phyloP scores from a whole-genome alignment of 1,140 invertebrate genomes.

The Brachionus rubens region DNA sequence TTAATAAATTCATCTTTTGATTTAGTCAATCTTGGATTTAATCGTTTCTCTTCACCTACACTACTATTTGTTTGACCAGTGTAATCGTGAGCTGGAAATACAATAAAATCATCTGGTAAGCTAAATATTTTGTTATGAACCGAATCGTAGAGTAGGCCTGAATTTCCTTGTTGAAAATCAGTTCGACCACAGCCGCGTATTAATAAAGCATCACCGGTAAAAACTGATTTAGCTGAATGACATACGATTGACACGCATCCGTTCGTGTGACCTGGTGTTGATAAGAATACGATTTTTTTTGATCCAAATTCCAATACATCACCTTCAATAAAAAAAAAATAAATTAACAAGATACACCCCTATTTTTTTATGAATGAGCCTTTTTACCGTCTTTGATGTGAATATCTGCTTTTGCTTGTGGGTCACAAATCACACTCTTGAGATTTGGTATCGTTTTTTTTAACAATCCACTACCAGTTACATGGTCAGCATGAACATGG shows the following conservation, averaged over 20 bases:
- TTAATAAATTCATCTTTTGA: slow-evolving; percentile 76
- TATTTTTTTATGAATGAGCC: too few species aligned
- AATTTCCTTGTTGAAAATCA: slow-evolving; percentile 67
- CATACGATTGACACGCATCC: slow-evolving; percentile 75
- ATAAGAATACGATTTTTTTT: slow-evolving; percentile 1
- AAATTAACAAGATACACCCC: too few species aligned
- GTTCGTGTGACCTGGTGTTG: slow-evolving; percentile 91
- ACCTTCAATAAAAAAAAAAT: too few species aligned
- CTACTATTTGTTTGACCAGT: slow-evolving; percentile 70
- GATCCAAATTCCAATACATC: slow-evolving; percentile 71
- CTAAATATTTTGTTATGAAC: slow-evolving; percentile 84
- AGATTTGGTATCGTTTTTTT: neutral
- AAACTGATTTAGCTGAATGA: slow-evolving; percentile 72
- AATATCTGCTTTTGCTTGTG: slow-evolving; percentile 81
- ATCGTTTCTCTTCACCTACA: slow-evolving; percentile 83
- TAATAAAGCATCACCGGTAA: slow-evolving; percentile 90
- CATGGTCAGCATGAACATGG: slow-evolving; percentile 96
- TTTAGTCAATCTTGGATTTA: slow-evolving; percentile 86
- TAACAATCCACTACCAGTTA: slow-evolving; percentile 71
- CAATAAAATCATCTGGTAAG: slow-evolving; percentile 75
- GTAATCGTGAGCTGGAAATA: slow-evolving; percentile 96
- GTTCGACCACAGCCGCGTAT: slow-evolving; percentile 73
- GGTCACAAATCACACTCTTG: slow-evolving; percentile 55
- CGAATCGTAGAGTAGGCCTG: slow-evolving; percentile 77
- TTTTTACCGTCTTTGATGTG: too few species aligned